Evolutionary conservation across 1,140 invertebrate genomes (phyloP).

Genomic region (Carcinoscorpius rotundicauda): DNA sequence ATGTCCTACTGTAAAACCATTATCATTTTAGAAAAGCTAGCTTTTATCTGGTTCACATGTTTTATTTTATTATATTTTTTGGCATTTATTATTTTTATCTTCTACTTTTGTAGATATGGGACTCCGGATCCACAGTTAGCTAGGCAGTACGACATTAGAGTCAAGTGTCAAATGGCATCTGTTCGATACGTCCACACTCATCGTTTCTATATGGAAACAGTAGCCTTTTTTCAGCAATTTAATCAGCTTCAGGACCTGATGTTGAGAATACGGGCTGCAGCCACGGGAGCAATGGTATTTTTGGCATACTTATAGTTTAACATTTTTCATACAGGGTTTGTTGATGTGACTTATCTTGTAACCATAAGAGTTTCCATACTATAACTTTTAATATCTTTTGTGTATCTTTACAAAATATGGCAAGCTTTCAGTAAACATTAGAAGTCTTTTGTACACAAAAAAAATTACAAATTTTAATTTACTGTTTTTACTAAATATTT

Average conservation of each 20-base stretch:
- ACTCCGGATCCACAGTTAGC: constrained; percentile 34
- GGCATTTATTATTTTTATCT: constrained; percentile 6
- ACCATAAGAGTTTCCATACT: too few relatives aligned
- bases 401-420: too few relatives aligned
- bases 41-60: neutral
- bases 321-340: too few relatives aligned
- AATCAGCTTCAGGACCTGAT: constrained; percentile 62
- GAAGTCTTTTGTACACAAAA: too few relatives aligned
- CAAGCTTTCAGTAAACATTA: too few relatives aligned
- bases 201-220: constrained; percentile 74
- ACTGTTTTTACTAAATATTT: too few relatives aligned
- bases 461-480: too few relatives aligned
- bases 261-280: constrained; percentile 24
- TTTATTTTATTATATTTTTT: constrained; percentile 10
- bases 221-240: constrained; percentile 74
- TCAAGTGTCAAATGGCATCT: constrained; percentile 61
- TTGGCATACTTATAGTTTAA: too few relatives aligned
- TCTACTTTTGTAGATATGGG: constrained; percentile 32
- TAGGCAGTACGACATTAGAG: constrained; percentile 56
- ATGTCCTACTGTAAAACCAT: too few relatives aligned
- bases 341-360: too few relatives aligned
- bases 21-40: too few relatives aligned
- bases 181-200: constrained; percentile 91
- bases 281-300: neutral
- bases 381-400: too few relatives aligned